A percentile compares a stretch with the other conserved stretches of the same genome.
These are phyloP conservation scores for Laticauda colubrina DNA, from an alignment of 2,113 vertebrate species.

Conservation along the genomic window DNA sequence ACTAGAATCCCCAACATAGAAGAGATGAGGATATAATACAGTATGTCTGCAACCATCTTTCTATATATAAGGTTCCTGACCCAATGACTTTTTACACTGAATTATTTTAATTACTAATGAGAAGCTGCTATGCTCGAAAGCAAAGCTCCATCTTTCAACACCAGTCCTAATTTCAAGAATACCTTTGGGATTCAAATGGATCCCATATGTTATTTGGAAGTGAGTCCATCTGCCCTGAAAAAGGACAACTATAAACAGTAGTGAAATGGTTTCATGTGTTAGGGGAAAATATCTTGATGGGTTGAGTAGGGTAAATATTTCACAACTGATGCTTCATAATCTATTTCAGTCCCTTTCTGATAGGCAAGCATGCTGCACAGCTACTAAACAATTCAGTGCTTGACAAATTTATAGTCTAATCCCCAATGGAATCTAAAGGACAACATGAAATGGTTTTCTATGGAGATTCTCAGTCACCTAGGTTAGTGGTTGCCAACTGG, in stretches of 20 bases:
- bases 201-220: background rate
- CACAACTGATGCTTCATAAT: background rate
- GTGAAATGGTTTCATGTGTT: background rate
- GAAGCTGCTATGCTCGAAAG: background rate
- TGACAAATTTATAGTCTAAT: background rate
- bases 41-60: background rate
- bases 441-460: background rate
- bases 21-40: background rate
- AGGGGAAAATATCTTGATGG: background rate
- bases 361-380: background rate
- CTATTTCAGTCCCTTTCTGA: background rate
- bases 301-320: background rate
- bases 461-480: no score
- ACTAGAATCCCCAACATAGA: background rate
- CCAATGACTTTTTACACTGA: background rate
- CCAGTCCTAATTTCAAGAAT: background rate
- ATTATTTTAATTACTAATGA: background rate
- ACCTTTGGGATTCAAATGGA: background rate
- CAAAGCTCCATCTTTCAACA: background rate
- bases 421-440: background rate
- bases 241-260: background rate
- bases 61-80: background rate
- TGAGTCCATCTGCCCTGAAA: background rate
- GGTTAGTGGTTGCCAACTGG: no score
- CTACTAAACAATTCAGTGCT: background rate